Evolutionary conservation across 2,113 vertebrate genomes (phyloP).

Genomic region (Progne subis): DNA sequence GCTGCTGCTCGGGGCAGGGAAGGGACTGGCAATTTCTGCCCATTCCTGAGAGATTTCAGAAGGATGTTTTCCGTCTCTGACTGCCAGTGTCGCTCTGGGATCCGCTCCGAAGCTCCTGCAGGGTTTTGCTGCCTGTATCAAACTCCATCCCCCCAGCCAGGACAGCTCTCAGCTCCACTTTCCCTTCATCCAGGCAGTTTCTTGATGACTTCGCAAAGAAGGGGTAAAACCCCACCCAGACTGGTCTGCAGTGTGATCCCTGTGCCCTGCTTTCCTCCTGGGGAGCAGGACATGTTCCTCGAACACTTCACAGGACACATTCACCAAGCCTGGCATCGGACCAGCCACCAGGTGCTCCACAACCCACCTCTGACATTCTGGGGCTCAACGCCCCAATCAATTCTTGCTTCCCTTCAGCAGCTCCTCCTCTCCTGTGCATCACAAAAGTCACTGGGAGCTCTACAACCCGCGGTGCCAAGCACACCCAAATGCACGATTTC

Average conservation of each 20-base stretch:
- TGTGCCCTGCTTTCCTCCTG: background rate
- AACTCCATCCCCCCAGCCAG: background rate
- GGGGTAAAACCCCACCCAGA: rapidly evolving
- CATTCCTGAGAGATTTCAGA: background rate
- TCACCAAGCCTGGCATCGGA: background rate
- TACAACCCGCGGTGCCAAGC: background rate
- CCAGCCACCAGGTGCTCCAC: background rate
- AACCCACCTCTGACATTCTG: background rate
- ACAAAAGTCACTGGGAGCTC: background rate
- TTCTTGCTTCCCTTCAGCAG: background rate
- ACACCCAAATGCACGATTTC: background rate
- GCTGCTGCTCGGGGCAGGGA: background rate
- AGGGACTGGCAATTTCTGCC: background rate
- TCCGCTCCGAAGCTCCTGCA: background rate
- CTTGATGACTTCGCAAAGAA: background rate
- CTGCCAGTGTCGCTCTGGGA: rapidly evolving
- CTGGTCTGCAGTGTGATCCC: background rate
- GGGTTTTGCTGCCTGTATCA: background rate
- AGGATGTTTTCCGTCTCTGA: background rate
- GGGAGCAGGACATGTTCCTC: background rate
- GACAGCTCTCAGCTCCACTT: background rate
- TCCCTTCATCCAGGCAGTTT: background rate
- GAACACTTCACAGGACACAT: rapidly evolving
- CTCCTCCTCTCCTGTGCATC: background rate
- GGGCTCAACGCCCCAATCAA: background rate